Evolutionary conservation across 2,113 vertebrate species (phyloP).

Genomic region (Machaerirhynchus nigripectus): DNA sequence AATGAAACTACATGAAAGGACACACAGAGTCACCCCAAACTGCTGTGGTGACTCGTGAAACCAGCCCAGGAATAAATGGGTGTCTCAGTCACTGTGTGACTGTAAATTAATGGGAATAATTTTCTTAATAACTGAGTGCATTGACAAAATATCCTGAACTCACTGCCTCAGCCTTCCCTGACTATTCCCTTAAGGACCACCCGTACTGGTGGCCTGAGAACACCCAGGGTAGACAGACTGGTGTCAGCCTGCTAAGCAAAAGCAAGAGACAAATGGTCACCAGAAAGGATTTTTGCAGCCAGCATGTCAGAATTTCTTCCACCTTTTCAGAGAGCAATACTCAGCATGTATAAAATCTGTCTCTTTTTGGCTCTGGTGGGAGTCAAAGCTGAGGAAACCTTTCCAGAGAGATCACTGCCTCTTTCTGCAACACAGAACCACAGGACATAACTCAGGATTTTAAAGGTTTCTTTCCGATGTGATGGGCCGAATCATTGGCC

Average conservation of each 20-base stretch:
- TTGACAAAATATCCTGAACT: not conserved
- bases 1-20: not conserved
- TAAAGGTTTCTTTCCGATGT: not conserved
- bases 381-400: not conserved
- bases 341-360: not conserved
- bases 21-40: not conserved
- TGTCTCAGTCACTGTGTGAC: not conserved
- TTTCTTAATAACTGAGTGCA: not conserved
- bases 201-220: not conserved
- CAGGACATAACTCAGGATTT: not conserved
- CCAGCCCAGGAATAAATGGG: not conserved
- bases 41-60: not conserved
- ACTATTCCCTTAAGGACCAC: not conserved
- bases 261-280: slow-evolving; percentile 82
- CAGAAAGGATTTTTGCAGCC: slow-evolving; percentile 80
- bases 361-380: not conserved
- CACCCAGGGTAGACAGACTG: not conserved
- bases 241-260: not conserved
- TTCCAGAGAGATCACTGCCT: not conserved
- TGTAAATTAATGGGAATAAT: not conserved
- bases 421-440: not conserved
- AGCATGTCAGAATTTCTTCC: not conserved
- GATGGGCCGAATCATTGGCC: not conserved
- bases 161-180: rapidly evolving
- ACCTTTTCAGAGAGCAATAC: not conserved